These are phyloP conservation scores for Nannoperca obscura DNA, from an alignment of 2,797 vertebrate genomes.

Conservation along the genomic window DNA sequence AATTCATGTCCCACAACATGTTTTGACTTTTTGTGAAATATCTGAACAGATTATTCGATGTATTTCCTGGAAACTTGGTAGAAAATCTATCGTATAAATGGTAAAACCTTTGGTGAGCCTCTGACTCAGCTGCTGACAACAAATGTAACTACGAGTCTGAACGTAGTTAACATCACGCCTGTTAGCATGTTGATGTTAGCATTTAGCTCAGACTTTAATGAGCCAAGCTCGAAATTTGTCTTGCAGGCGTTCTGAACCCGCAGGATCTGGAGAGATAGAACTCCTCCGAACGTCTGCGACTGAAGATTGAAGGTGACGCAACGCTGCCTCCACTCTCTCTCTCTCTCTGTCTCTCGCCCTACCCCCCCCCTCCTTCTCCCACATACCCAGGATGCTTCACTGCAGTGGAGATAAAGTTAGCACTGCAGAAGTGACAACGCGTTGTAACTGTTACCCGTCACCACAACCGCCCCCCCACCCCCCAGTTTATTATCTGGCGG, in stretches of 20 bases:
- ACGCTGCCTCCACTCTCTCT: neutral
- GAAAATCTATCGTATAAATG: neutral
- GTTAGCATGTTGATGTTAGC: too few relatives aligned
- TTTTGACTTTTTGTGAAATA: neutral
- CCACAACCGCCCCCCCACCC: neutral
- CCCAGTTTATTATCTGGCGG: constrained; percentile 22
- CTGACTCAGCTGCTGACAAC: neutral
- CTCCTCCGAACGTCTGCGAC: constrained; percentile 16
- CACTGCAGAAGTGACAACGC: constrained; percentile 88
- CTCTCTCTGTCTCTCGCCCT: neutral
- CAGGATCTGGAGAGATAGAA: neutral
- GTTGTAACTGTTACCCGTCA: constrained; percentile 83
- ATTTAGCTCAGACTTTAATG: neutral
- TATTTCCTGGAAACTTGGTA: too few relatives aligned
- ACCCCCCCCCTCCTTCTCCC: neutral
- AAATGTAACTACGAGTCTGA: too few relatives aligned
- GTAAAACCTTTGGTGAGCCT: neutral
- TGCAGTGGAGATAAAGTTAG: constrained; percentile 89
- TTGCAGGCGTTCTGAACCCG: too few relatives aligned
- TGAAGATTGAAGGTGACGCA: constrained; percentile 14
- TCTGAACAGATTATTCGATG: neutral
- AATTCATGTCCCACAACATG: too few relatives aligned
- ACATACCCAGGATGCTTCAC: constrained; percentile 82
- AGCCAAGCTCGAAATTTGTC: neutral
- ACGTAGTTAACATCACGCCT: too few relatives aligned